Conservation (phyloP, 2,113 vertebrate genomes). For the Eclectus roratus region DNA sequence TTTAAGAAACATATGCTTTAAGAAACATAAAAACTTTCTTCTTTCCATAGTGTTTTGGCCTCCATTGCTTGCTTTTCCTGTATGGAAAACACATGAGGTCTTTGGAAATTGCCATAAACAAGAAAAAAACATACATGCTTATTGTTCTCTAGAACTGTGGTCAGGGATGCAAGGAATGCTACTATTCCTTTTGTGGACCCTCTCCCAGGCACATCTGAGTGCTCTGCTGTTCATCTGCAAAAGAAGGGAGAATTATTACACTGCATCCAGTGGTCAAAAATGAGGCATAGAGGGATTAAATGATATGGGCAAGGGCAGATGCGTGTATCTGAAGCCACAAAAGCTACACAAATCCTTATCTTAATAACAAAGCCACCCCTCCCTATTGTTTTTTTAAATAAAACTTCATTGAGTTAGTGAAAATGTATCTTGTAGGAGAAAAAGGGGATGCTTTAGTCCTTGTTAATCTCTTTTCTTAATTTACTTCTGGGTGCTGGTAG, state of each 20-base stretch:
- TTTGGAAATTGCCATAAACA: not conserved
- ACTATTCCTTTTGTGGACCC: not conserved
- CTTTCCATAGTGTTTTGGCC: not conserved
- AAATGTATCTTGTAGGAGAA: not conserved
- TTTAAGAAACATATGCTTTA: accelerated
- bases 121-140: not conserved
- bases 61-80: not conserved
- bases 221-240: not conserved
- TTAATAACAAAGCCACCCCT: not conserved
- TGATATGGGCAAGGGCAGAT: not conserved
- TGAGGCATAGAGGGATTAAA: not conserved
- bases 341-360: not conserved
- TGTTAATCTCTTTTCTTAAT: not conserved
- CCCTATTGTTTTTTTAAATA: not conserved
- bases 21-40: not conserved
- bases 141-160: not conserved
- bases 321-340: not conserved
- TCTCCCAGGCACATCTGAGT: not conserved
- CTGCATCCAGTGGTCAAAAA: not conserved
- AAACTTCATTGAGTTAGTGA: not conserved
- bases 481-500: not conserved
- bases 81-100: accelerated
- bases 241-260: not conserved
- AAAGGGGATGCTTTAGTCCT: not conserved
- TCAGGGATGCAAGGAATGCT: not conserved